Conservation (phyloP, 2,113 vertebrate species). For the Chaenocephalus aceratus region DNA sequence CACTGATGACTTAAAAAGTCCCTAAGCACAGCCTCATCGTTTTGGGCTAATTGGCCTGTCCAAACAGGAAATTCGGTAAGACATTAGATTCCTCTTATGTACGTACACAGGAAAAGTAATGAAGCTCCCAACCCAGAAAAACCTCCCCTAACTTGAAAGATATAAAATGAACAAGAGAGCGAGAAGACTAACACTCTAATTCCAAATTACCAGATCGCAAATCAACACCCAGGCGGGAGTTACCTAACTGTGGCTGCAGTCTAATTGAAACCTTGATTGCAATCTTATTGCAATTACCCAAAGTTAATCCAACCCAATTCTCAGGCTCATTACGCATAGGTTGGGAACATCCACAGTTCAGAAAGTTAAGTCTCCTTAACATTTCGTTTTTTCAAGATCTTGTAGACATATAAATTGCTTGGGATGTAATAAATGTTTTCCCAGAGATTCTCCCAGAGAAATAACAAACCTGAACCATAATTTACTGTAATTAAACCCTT, state of each 20-base stretch:
- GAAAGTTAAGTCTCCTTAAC: slow-evolving; percentile 29
- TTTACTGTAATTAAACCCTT: neutral
- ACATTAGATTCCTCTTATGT: slow-evolving; percentile 13
- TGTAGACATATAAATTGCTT: neutral
- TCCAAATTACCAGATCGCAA: slow-evolving; percentile 56
- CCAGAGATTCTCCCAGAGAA: neutral
- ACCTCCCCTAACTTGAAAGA: neutral
- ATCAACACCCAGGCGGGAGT: slow-evolving; percentile 42
- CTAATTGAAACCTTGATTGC: slow-evolving; percentile 73
- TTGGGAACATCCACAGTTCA: slow-evolving; percentile 38
- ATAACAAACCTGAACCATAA: neutral
- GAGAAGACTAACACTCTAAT: slow-evolving; percentile 44
- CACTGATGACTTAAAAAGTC: neutral
- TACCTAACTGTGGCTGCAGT: slow-evolving; percentile 40
- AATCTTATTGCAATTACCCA: slow-evolving; percentile 61
- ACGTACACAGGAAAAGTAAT: slow-evolving; percentile 6
- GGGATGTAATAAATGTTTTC: neutral
- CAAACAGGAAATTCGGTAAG: slow-evolving; percentile 3
- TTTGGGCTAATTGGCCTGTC: neutral
- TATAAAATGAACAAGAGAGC: neutral
- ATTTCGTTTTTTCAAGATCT: neutral
- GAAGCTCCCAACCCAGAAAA: neutral
- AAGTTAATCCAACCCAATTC: slow-evolving; percentile 64
- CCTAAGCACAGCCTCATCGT: neutral
- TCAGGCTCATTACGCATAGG: slow-evolving; percentile 56